Evolutionary conservation across 1,140 invertebrate species (phyloP), one percentile per base, ranked within the genome.

Genomic region (Ectropis grisescens): DNA sequence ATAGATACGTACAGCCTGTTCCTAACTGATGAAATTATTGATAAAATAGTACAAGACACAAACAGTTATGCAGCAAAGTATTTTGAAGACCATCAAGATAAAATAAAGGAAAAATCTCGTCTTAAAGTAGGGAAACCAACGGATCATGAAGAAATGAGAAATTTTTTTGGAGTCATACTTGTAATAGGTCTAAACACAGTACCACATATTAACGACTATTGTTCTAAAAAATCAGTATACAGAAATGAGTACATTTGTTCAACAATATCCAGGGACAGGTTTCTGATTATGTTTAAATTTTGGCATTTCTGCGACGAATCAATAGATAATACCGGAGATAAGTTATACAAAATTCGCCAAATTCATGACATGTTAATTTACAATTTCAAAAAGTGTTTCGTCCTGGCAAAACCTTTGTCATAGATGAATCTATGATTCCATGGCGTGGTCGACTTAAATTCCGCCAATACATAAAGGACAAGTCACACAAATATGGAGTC

Each of bases 361-460:
- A 33, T 75, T 14, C 22, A 58, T 32, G 33, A 56, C 19, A 54
- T 36, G 34, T 26, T 78, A 34, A 30, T 22, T 32, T 43, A 8
- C 48, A 41, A 33, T 82, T 58, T 39, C 30, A 62, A 47, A 37
- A 57, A 33, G 33, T 59, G 13, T 51, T 69, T 13, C 53, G 34
- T 2, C 58, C 66, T 11, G 41, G 40, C 7, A 41, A 66, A 47
- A 42, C 49, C 13, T 13, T 80, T 13, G 59, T 58, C 15, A 64
- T 79, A 23, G 67, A 81, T 42, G 69, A 82, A 55, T 55, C 55
- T 2, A 57, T 80, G 47, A 49, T 82, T 13, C 67, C 69, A 2
- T 81, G 70, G 50, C 43, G 57, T 33, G 70, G 69, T n/a, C 35
- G 67, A 27, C 47, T 82, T 16, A 33, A 41, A 47, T 79, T 69